Evolutionary conservation across 1,140 invertebrate species (phyloP), one percentile per base, ranked within the genome.

Genomic region (Heliconius himera): DNA sequence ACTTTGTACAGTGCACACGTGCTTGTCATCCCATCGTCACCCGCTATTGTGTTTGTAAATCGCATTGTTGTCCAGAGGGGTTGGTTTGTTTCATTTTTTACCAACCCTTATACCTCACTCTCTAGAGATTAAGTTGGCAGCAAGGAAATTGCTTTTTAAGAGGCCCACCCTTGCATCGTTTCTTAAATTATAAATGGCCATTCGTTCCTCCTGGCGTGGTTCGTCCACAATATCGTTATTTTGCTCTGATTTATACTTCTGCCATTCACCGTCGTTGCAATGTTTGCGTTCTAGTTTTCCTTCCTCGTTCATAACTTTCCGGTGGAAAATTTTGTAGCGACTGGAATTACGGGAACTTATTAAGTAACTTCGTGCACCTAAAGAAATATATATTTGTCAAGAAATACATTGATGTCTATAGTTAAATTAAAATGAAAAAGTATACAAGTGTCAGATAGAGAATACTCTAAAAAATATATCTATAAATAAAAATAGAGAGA

Each of bases 1-100:
- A n/a, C 20, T 33, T 6, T 36, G 33, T 36, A 22, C 71, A 73
- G 51, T 80, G 41, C 20, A 73, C 72, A 76, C 56, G 73, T 54
- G 79, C 71, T 80, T 82, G 81, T 85, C 84, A 82, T 84, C 77
- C 33, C 77, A 79, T 81, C 76, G 60, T 76, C 82, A 76, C 56
- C 78, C 60, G 80, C 85, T 84, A 82, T 86, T 88, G 86, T 87
- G 83, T 86, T 84, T 86, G 74, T 84, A 87, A 83, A 85, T 87
- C 82, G 77, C 83, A 89, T 89, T 88, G 85, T 89, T 85, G 85
- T 84, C 77, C 84, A 81, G 85, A 90, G 85, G 87, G 87, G 84
- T 83, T 8, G 5, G 0, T 0, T 36, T 82, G 86, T 88, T 89
- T 88, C 78, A 85, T 90, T 88, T 90, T 87, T 87, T 81, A 70